Percentiles rank a stretch among this genome's conserved stretches.
These are phyloP conservation scores for Xylophagus ater DNA, from an alignment of 2,888 invertebrate genomes.

Conservation along the genomic window DNA sequence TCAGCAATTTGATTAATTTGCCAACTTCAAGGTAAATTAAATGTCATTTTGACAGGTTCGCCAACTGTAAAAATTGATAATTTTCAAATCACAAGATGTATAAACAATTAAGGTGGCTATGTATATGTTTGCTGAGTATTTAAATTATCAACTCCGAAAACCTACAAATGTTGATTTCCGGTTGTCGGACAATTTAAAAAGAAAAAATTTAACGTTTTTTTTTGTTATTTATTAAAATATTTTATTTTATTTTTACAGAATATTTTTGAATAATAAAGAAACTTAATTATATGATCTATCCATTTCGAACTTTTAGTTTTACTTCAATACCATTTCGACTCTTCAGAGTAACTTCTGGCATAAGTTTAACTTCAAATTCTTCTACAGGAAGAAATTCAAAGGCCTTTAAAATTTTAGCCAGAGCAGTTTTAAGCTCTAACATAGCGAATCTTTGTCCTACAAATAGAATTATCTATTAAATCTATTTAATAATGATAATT, in stretches of 20 bases:
- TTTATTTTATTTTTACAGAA: no score
- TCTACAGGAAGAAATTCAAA: conserved; percentile 31
- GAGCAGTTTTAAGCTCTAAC: conserved; percentile 32
- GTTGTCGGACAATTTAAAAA: no score
- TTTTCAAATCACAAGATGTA: no score
- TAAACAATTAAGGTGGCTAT: no score
- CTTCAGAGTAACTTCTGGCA: conserved; percentile 32
- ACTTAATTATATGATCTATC: no score
- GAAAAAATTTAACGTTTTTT: no score
- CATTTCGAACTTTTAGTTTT: conserved; percentile 26
- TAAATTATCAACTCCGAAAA: no score
- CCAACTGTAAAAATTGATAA: no score
- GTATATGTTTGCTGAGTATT: no score
- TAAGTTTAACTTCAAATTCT: conserved; percentile 24
- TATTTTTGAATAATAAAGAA: no score
- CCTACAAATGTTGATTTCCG: no score
- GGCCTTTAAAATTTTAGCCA: conserved; percentile 29
- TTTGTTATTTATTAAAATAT: no score
- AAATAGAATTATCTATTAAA: conserved; percentile 1
- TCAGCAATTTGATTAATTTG: conserved; percentile 22
- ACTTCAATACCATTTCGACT: conserved; percentile 34
- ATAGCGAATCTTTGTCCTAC: conserved; percentile 38
- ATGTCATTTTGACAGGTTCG: conserved; percentile 17
- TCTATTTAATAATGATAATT: neutral
- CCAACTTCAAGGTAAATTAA: conserved; percentile 11